phyloP scores from a whole-genome alignment of 2,113 vertebrate genomes.

The Hydropotes inermis region DNA sequence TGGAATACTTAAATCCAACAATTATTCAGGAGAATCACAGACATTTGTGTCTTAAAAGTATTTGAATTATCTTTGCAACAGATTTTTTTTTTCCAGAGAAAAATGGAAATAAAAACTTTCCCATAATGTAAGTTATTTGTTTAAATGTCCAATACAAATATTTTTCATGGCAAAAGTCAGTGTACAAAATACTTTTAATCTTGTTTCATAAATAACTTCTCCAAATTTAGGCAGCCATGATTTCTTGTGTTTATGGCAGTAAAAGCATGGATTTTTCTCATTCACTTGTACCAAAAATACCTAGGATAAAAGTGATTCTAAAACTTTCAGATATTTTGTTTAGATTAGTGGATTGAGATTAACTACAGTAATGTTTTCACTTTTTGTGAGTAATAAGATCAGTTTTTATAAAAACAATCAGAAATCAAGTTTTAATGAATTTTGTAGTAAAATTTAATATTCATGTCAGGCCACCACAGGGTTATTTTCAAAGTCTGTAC shows the following conservation, averaged over 20 bases:
- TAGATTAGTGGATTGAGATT: conserved; percentile 21
- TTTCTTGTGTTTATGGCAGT: conserved; percentile 41
- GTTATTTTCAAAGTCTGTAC: conserved; percentile 15
- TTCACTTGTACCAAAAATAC: conserved; percentile 60
- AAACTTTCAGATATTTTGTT: conserved; percentile 51
- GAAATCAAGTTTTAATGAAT: conserved; percentile 26
- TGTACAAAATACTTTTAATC: conserved; percentile 49
- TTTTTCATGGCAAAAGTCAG: conserved; percentile 63
- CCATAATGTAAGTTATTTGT: conserved; percentile 54
- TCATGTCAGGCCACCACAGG: neutral
- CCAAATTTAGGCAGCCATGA: conserved; percentile 59
- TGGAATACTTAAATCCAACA: neutral
- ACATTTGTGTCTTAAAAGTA: conserved; percentile 33
- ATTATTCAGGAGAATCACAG: neutral
- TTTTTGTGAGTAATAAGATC: conserved; percentile 11
- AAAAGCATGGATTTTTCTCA: conserved; percentile 48
- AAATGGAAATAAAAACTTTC: conserved; percentile 55
- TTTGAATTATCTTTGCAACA: conserved; percentile 41
- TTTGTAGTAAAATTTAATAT: neutral
- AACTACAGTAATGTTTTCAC: conserved; percentile 13
- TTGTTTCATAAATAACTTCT: conserved; percentile 64
- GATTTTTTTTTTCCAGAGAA: conserved; percentile 39
- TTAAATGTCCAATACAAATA: conserved; percentile 66
- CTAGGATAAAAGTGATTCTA: conserved; percentile 34
- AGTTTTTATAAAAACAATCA: neutral